Percentiles rank a stretch among this genome's conserved stretches.
Evolutionary conservation across 2,888 invertebrate genomes (phyloP).

Genomic region (Blastobasis lacticolella): DNA sequence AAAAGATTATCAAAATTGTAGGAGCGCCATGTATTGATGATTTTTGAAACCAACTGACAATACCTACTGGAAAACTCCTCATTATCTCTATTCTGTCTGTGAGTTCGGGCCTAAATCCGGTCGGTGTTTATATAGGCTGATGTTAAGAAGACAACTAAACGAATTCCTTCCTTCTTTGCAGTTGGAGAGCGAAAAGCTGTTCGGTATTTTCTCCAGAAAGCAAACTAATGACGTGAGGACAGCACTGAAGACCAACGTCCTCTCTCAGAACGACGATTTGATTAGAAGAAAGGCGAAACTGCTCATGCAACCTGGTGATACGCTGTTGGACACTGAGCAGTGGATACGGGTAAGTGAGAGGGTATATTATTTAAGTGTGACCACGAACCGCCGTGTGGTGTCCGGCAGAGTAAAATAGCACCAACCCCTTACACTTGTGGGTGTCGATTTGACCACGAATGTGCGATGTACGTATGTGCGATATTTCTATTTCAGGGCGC

Average conservation of each 20-base stretch:
- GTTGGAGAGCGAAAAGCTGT: slow-evolving; percentile 63
- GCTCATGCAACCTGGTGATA: slow-evolving; percentile 67
- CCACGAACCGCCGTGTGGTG: no score
- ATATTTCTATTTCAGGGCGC: no score
- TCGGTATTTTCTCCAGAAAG: slow-evolving; percentile 55
- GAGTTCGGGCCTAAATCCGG: background rate
- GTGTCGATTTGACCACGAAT: no score
- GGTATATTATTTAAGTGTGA: no score
- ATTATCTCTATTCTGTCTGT: background rate
- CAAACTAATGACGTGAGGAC: slow-evolving; percentile 55
- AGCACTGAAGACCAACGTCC: slow-evolving; percentile 37
- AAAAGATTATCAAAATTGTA: no score
- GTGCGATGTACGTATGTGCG: no score
- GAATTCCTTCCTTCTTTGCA: slow-evolving; percentile 17
- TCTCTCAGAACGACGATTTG: slow-evolving; percentile 44
- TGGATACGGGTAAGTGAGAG: slow-evolving; percentile 56
- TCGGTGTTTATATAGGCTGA: background rate
- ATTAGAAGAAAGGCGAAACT: slow-evolving; percentile 64
- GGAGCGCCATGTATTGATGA: no score
- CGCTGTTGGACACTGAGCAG: slow-evolving; percentile 60
- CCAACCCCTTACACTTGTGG: no score
- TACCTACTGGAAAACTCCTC: background rate
- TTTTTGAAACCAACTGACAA: no score
- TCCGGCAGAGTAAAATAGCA: no score
- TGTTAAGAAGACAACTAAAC: background rate